Evolutionary conservation across 2,797 vertebrate species (phyloP).

Genomic region (Myotis daubentonii): DNA sequence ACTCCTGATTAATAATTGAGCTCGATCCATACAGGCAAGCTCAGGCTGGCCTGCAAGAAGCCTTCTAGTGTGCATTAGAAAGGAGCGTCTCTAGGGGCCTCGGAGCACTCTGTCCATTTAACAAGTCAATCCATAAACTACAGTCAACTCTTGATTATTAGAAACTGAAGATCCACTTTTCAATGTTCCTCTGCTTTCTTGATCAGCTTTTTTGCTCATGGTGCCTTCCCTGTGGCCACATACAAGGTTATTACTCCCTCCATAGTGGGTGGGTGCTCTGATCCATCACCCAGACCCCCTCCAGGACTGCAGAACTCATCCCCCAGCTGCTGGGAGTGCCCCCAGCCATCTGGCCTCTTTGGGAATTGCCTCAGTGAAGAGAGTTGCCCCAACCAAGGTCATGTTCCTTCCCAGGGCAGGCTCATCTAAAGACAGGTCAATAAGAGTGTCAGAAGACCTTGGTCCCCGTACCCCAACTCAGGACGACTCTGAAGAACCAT

Average conservation of each 20-base stretch:
- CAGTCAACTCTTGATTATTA: conserved; percentile 20
- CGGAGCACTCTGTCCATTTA: conserved; percentile 65
- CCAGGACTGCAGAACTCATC: background rate
- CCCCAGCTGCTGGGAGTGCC: background rate
- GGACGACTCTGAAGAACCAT: background rate
- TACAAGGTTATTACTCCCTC: background rate
- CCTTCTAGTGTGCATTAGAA: conserved; percentile 41
- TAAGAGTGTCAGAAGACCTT: background rate
- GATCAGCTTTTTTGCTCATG: background rate
- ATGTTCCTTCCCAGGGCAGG: background rate
- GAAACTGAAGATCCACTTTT: background rate
- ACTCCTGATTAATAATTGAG: conserved; percentile 84
- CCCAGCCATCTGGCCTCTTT: background rate
- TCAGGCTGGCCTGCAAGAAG: conserved; percentile 56
- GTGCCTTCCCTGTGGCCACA: background rate
- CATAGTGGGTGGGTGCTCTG: too few species aligned
- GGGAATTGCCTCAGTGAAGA: background rate
- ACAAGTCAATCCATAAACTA: conserved; percentile 67
- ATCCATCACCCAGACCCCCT: background rate
- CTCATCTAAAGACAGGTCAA: background rate
- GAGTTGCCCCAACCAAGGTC: background rate
- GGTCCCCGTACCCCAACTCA: background rate
- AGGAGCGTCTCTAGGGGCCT: conserved; percentile 51
- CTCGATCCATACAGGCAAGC: conserved; percentile 64
- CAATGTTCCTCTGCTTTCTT: background rate